Evolutionary conservation across 2,888 invertebrate genomes (phyloP).

Genomic region (Thumatha senex): DNA sequence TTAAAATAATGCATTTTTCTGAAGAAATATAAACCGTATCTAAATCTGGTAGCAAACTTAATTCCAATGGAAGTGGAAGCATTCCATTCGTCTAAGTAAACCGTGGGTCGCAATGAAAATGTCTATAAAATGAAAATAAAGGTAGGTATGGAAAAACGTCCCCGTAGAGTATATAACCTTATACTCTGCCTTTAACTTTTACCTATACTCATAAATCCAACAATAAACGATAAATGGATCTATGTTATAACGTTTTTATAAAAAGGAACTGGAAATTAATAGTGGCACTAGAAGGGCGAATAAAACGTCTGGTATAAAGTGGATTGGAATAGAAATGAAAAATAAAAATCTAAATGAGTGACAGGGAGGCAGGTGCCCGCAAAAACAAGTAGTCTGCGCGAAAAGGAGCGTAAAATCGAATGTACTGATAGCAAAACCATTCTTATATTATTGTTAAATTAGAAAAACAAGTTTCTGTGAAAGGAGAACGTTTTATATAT

Average conservation of each 20-base stretch:
- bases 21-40: no score
- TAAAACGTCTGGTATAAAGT: conserved; percentile 24
- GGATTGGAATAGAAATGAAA: conserved; percentile 34
- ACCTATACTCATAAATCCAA: background rate
- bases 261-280: background rate
- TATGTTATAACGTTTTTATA: background rate
- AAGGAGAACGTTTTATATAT: no score
- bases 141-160: no score
- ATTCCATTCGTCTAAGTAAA: no score
- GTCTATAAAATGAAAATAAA: no score
- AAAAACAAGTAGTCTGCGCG: conserved; percentile 39
- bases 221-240: background rate
- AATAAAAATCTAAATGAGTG: conserved; percentile 43
- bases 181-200: background rate
- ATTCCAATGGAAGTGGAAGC: no score
- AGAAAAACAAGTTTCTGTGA: background rate
- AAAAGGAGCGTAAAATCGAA: conserved; percentile 36
- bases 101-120: no score
- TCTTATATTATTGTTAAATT: background rate
- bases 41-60: no score
- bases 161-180: no score
- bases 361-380: conserved; percentile 43
- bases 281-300: conserved; percentile 21
- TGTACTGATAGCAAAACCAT: conserved; percentile 22
- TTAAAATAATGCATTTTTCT: no score